Percentiles rank a stretch among this genome's conserved stretches.
These are phyloP conservation scores for Mohoua ochrocephala DNA, from an alignment of 2,113 vertebrate species.

Conservation along the genomic window DNA sequence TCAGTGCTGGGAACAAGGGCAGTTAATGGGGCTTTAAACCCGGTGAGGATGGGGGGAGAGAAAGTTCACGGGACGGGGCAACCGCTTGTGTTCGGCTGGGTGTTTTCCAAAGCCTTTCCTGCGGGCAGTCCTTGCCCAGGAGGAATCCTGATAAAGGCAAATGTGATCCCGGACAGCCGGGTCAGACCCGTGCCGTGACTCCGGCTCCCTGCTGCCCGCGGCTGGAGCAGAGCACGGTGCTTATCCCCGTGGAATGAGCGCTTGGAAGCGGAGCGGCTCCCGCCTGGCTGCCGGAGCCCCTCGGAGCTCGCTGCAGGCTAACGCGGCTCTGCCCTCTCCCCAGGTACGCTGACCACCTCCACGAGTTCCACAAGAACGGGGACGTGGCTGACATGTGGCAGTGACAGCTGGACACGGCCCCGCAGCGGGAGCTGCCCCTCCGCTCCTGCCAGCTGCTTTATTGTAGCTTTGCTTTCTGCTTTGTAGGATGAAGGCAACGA, in stretches of 20 bases:
- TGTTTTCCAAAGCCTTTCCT: not conserved
- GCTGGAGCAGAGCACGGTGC: not conserved
- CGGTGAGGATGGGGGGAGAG: rapidly evolving
- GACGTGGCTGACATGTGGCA: slow-evolving; percentile 74
- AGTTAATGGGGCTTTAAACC: not conserved
- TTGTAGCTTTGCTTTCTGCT: slow-evolving; percentile 40
- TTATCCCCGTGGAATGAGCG: rapidly evolving
- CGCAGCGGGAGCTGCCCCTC: not conserved
- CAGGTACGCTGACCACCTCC: slow-evolving; percentile 93
- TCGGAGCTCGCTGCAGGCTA: not conserved
- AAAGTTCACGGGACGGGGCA: rapidly evolving
- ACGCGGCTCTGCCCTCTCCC: not conserved
- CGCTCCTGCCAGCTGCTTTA: rapidly evolving
- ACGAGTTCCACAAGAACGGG: slow-evolving; percentile 89
- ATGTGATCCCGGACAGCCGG: not conserved
- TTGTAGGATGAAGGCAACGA: not conserved
- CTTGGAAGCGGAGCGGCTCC: rapidly evolving
- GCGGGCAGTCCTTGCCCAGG: rapidly evolving
- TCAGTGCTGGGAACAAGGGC: not conserved
- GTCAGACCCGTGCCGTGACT: rapidly evolving
- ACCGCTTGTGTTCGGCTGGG: rapidly evolving
- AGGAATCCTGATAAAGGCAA: not conserved
- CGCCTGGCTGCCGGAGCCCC: rapidly evolving
- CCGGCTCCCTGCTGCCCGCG: not conserved
- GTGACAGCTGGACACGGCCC: not conserved